Evolutionary conservation across 2,113 vertebrate species (phyloP), one percentile per base, ranked within the genome.

Genomic region (Grus americana): DNA sequence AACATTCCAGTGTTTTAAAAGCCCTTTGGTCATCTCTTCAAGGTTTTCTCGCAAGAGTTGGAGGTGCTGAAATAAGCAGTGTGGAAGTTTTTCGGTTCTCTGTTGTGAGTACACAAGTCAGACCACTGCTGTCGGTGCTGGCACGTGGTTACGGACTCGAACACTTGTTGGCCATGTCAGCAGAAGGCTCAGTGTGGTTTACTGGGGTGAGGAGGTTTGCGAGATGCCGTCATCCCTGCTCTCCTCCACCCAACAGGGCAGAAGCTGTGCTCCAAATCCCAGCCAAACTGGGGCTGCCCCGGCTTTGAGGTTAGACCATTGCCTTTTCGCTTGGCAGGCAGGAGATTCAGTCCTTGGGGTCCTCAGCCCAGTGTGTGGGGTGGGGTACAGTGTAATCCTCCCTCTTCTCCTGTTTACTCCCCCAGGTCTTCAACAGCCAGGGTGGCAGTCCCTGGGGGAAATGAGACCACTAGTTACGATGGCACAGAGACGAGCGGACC

Each of bases 311-410:
- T 87, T 32, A 49, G 38, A 57, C 14, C 18, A 2, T 20, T 16
- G 44, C 42, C 49, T 63, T 34, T 40, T 86, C 24, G 3, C 11
- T 22, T 4, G 4, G 6, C 42, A 34, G 32, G 20, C 8, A 26
- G 19, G 29, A 75, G 58, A 13, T 44, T 68, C 32, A n/a, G 26
- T 17, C 59, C 61, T 66, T 23, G 24, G 46, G 11, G 32, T 65
- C 3, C 0, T 57, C 42, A 67, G 21, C 44, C 21, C 27, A 19
- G n/a, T 38, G 12, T 0, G 0, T 11, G 23, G 44, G 19, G 19
- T 6, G 70, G 5, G 40, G 44, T 3, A 38, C 1, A 0, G 20
- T 63, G 52, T 21, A 9, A 75, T 47, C 52, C 30, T 49, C 44
- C n/a, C 14, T 67, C 36, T 49, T 27, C 38, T 75, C 32, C 40